phyloP scores from a whole-genome alignment of 1,140 invertebrate species.

The Steinernema khuongi region DNA sequence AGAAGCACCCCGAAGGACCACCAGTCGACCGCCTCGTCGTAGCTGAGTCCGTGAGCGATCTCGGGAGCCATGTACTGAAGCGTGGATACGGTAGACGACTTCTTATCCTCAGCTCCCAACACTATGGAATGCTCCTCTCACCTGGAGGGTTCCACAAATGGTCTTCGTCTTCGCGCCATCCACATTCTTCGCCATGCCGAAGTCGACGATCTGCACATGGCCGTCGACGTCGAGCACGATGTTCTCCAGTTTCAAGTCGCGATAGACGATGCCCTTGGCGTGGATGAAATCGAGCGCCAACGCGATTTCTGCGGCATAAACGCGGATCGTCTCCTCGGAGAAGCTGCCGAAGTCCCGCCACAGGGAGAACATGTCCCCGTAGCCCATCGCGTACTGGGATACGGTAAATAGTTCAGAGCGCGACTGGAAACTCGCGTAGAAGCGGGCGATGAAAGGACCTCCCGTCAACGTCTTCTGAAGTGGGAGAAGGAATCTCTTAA shows the following conservation, averaged over 20 bases:
- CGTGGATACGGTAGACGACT: too few relatives aligned
- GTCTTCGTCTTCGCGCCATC: not conserved
- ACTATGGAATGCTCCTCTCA: not conserved
- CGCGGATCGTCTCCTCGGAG: not conserved
- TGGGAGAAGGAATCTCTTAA: not conserved
- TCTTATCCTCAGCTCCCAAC: not conserved
- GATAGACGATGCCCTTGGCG: not conserved
- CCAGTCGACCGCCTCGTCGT: not conserved
- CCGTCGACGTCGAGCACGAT: slow-evolving; percentile 1
- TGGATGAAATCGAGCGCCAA: not conserved
- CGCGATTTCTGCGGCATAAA: not conserved
- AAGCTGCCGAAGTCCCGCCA: slow-evolving; percentile 1
- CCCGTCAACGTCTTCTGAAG: not conserved
- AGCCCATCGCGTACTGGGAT: slow-evolving; percentile 9
- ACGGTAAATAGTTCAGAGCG: not conserved
- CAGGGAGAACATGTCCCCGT: slow-evolving; percentile 10
- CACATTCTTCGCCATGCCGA: not conserved
- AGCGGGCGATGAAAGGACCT: not conserved
- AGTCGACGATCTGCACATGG: not conserved
- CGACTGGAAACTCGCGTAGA: slow-evolving; percentile 2
- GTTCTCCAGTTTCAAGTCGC: slow-evolving; percentile 2
- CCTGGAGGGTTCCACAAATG: not conserved
- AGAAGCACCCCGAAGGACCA: not conserved
- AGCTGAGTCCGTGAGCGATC: not conserved
- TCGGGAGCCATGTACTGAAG: slow-evolving; percentile 3